phyloP scores from a whole-genome alignment of 23 tunicate genomes.

The Halocynthia roretzi region DNA sequence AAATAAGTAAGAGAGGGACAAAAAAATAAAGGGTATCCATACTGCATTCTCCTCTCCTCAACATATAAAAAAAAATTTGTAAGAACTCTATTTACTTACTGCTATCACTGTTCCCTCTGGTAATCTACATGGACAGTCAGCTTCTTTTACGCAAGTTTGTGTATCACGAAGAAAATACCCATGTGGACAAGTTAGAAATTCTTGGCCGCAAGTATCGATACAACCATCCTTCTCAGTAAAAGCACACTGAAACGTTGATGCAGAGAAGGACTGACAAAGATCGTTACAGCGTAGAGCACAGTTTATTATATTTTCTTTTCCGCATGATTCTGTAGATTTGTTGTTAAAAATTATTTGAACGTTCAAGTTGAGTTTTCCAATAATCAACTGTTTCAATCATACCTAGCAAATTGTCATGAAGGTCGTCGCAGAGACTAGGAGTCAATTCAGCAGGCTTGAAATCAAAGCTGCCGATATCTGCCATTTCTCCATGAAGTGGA shows the following conservation, averaged over 20 bases:
- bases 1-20: no score
- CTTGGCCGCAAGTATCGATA: conserved; percentile 96
- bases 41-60: no score
- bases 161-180: conserved; percentile 90
- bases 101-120: conserved; percentile 90
- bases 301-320: conserved; percentile 63
- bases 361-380: no score
- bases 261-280: conserved; percentile 86
- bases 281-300: conserved; percentile 90
- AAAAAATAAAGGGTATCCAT: no score
- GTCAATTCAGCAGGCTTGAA: conserved; percentile 89
- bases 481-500: conserved; percentile 47
- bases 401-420: conserved; percentile 72
- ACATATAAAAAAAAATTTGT: no score
- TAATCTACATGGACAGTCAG: conserved; percentile 94
- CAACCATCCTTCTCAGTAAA: conserved; percentile 53
- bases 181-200: conserved; percentile 77
- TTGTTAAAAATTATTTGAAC: no score
- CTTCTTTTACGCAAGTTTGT: conserved; percentile 80
- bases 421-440: conserved; percentile 77
- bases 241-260: conserved; percentile 84
- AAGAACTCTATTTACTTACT: conserved; percentile 30
- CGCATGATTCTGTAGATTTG: conserved; percentile 58
- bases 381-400: not conserved
- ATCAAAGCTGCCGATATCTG: conserved; percentile 68